A percentile compares a stretch with the other conserved stretches of the same genome.
These are phyloP conservation scores for Scopus umbretta DNA, from an alignment of 2,113 vertebrate species.

Conservation along the genomic window DNA sequence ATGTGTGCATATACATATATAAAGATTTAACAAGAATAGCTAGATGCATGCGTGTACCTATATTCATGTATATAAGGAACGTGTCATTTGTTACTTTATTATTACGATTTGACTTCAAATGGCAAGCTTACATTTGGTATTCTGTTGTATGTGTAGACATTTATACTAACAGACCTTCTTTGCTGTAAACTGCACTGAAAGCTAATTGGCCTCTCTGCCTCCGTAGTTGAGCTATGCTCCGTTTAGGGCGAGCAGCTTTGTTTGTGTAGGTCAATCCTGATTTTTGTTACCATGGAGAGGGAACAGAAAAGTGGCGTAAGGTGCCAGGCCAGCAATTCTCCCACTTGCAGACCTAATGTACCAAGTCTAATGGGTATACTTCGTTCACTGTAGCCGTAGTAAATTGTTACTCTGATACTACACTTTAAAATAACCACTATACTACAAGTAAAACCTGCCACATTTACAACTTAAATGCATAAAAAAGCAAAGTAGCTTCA, in stretches of 20 bases:
- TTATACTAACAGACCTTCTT: background rate
- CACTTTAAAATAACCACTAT: background rate
- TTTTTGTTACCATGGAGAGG: background rate
- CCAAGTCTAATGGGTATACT: background rate
- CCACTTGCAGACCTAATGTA: background rate
- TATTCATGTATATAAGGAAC: background rate
- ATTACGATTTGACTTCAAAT: background rate
- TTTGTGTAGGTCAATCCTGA: slow-evolving; percentile 2
- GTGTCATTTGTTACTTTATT: background rate
- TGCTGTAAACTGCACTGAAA: background rate
- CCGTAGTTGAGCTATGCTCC: background rate
- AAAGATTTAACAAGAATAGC: background rate
- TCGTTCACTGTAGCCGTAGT: background rate
- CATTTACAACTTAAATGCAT: background rate
- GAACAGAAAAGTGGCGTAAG: background rate
- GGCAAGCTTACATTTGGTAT: background rate
- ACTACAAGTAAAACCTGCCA: background rate
- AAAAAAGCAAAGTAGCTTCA: background rate
- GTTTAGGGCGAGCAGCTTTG: background rate
- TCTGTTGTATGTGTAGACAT: background rate
- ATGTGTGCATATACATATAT: fast-evolving
- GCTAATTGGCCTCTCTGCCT: background rate
- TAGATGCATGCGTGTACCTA: fast-evolving
- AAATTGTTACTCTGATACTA: background rate
- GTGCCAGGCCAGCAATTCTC: slow-evolving; percentile 27